Evolutionary conservation across 1,140 invertebrate species (phyloP), one percentile per base, ranked within the genome.

Genomic region (Archivesica marissinica): DNA sequence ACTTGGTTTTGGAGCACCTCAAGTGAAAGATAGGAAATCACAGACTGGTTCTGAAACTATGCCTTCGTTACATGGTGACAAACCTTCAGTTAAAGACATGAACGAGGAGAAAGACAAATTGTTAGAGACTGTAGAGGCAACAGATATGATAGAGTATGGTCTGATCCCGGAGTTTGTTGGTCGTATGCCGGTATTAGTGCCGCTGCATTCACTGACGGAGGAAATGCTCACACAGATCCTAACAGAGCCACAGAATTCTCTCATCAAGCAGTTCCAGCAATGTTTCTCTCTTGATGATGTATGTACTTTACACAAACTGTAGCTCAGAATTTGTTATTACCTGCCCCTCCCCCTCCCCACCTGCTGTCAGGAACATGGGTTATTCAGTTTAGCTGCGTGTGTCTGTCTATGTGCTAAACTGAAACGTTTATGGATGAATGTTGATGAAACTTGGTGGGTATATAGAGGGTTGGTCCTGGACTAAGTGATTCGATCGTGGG

Each of bases 211-310:
- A 80, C 95, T 99, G 44, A 97, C 97, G 92, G 96, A 97, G 92
- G 96, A 97, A 74, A 97, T 99, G 95, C 95, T 99, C 59, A 97
- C 99, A 0, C 95, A 97, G 92, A 99, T 99, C 93, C 95, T 99
- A 33, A 99, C 98, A 0, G 98, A 99, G 93, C 99, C 99, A 0
- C 96, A 97, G 91, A 99, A 99, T 94, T 98, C 99, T 17, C 96
- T 99, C 89, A 96, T 99, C 66, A 96, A 96, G 33, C 97, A 98
- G 92, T 97, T 96, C 91, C 96, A 97, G 92, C 95, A 96, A 91
- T 94, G 97, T 1, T 97, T 98, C 87, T 95, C 94, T 2, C 96
- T 97, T 95, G 97, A 97, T 90, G 95, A 96, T 91, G 96, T 96
- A 89, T 17, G 30, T 59, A 9, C 17, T 47, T 47, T 47, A 17